Evolutionary conservation across 35 echinoderm and acorn worm species (phyloP).

Genomic region (Chiridota heheva): DNA sequence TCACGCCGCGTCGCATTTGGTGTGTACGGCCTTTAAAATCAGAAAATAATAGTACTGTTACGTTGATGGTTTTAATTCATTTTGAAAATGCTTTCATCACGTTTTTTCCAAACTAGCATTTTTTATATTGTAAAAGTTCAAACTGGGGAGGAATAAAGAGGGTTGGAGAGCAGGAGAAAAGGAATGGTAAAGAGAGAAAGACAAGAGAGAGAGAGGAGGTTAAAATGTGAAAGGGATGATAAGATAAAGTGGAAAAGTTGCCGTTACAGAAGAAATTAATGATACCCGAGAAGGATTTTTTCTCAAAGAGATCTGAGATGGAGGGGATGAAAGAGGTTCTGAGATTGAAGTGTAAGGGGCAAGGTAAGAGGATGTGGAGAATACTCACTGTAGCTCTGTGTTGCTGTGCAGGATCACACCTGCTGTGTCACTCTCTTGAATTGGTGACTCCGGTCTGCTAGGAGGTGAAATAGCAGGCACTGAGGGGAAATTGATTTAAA

Average conservation of each 20-base stretch:
- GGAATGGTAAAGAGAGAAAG: background rate
- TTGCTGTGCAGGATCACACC: background rate
- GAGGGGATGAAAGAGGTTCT: background rate
- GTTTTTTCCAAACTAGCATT: too few relatives aligned
- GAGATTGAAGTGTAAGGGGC: background rate
- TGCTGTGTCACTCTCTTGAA: constrained; percentile 1
- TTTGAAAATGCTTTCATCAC: too few relatives aligned
- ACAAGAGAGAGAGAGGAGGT: background rate
- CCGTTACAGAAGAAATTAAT: background rate
- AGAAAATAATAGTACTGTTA: too few relatives aligned
- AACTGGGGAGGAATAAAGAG: background rate
- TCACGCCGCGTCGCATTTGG: too few relatives aligned
- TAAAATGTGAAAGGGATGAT: background rate
- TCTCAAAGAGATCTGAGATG: background rate
- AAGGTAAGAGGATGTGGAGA: background rate
- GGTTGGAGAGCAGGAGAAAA: background rate
- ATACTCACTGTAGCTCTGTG: constrained; percentile 11
- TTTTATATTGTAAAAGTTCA: too few relatives aligned
- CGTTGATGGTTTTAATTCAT: too few relatives aligned
- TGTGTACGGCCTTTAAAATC: too few relatives aligned
- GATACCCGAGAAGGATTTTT: background rate
- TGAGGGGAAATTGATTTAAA: too few relatives aligned
- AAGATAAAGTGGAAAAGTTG: background rate
- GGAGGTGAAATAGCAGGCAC: constrained; percentile 28
- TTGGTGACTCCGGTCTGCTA: constrained; percentile 22